Percentiles rank a stretch among this genome's conserved stretches.
These are phyloP conservation scores for Caenorhabditis becei DNA, from an alignment of 2,888 invertebrate genomes.

Conservation along the genomic window DNA sequence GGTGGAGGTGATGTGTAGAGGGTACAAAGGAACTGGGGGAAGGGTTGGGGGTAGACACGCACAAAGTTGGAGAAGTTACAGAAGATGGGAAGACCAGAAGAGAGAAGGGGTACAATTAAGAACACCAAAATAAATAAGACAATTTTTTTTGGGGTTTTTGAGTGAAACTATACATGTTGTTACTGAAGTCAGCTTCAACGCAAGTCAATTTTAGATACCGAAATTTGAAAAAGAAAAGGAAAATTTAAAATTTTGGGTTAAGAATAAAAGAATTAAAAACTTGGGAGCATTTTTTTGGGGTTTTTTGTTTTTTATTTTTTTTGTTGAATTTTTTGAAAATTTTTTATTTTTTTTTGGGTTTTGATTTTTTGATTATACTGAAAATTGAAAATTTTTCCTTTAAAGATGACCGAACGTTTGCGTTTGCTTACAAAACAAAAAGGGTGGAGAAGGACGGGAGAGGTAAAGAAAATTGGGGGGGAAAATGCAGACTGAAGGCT, in stretches of 20 bases:
- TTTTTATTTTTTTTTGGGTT: slow-evolving; percentile 21
- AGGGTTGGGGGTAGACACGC: slow-evolving; percentile 1
- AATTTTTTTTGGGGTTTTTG: slow-evolving; percentile 31
- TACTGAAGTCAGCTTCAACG: slow-evolving; percentile 52
- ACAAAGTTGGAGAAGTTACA: slow-evolving; percentile 24
- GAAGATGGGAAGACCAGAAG: slow-evolving; percentile 12
- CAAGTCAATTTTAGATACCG: slow-evolving; percentile 52
- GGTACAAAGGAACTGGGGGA: slow-evolving; percentile 3
- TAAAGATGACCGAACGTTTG: not conserved
- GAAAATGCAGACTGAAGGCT: slow-evolving; percentile 48
- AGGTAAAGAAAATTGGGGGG: slow-evolving; percentile 46
- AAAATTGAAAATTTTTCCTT: too few relatives aligned
- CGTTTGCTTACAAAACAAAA: not conserved
- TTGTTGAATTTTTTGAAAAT: not conserved
- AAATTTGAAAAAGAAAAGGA: not conserved
- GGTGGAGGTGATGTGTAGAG: not conserved
- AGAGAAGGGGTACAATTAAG: not conserved
- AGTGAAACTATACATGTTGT: slow-evolving; percentile 47
- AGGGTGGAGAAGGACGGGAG: not conserved
- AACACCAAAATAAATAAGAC: not conserved
- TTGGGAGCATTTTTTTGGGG: slow-evolving; percentile 4
- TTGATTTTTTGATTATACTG: slow-evolving; percentile 30
- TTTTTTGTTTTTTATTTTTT: slow-evolving; percentile 32
- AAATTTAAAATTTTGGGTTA: not conserved
- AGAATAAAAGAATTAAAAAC: not conserved